Conservation (phyloP, 1,140 invertebrate genomes). For the Calycopis cecrops region DNA sequence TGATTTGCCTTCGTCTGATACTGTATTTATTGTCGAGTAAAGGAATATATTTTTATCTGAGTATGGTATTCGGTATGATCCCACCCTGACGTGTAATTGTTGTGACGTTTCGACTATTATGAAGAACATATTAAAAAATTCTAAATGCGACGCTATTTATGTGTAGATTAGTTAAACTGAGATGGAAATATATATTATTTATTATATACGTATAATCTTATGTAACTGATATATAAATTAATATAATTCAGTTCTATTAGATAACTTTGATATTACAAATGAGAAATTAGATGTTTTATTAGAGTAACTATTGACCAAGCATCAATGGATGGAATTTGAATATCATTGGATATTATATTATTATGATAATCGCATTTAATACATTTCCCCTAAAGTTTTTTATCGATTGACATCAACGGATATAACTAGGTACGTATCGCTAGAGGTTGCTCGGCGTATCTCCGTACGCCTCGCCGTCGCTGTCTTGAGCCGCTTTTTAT, state of each 20-base stretch:
- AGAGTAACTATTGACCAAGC: slow-evolving; percentile 54
- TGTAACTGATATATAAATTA: slow-evolving; percentile 45
- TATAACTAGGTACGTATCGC: slow-evolving; percentile 46
- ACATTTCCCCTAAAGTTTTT: slow-evolving; percentile 37
- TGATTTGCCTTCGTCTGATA: slow-evolving; percentile 49
- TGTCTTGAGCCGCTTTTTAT: slow-evolving; percentile 39
- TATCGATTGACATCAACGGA: slow-evolving; percentile 35
- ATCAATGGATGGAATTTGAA: slow-evolving; percentile 44
- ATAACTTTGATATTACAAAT: slow-evolving; percentile 57
- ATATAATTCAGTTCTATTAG: slow-evolving; percentile 58
- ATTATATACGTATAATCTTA: slow-evolving; percentile 51
- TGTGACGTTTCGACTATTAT: slow-evolving; percentile 37
- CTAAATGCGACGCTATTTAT: slow-evolving; percentile 70
- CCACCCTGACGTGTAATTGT: slow-evolving; percentile 56
- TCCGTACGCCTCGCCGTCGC: slow-evolving; percentile 28
- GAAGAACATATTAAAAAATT: slow-evolving; percentile 42
- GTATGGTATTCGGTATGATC: slow-evolving; percentile 46
- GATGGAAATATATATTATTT: slow-evolving; percentile 65
- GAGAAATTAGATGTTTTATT: slow-evolving; percentile 44
- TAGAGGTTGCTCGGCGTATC: slow-evolving; percentile 4
- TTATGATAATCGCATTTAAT: slow-evolving; percentile 59
- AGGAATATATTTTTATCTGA: slow-evolving; percentile 39
- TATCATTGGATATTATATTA: slow-evolving; percentile 37
- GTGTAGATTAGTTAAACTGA: slow-evolving; percentile 61
- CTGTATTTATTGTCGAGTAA: slow-evolving; percentile 49